Base-by-base conservation (phyloP, 2,888 invertebrate species). In the Tenthredo mesomela region DNA sequence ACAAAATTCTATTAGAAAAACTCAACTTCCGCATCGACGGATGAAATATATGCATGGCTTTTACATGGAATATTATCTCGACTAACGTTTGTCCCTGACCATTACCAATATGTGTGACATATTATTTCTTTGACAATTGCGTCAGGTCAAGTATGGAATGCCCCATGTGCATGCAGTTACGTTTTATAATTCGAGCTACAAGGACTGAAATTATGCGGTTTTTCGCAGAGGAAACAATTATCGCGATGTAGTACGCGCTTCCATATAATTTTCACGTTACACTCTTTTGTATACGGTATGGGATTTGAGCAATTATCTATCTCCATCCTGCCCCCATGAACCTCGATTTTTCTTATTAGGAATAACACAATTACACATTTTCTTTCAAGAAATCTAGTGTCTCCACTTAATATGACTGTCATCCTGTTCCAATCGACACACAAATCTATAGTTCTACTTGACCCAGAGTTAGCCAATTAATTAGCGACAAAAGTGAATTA, bases 401-500 rank as follows among this genome's bases (percentile, higher is more conserved):
- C 37, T 70, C n/a, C 47, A 25, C 47, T 47, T 25, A 47, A 75
- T 47, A 75, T 47, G n/a, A 47, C 75, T 15, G 47, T 80, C 58
- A 65, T 40, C 25, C 29, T 21, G 61, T 80, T 70, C 33, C 37
- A 70, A 37, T 65, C 6, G 40, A 29, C 80, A 33, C 29, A 43
- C 61, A n/a, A 80, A 33, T 58, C n/a, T 61, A 58, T 61, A 58
- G 58, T 61, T 33, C 43, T 40, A 61, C 47, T 80, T 58, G 40
- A 80, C 65, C 21, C 15, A n/a, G 15, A 29, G 18, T 78, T 47
- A 65, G 33, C 9, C 70, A 18, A 70, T 47, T 47, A 3, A 15
- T 33, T 18, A 12, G 6, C 21, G 21, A 40, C 71, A 40, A 43
- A 43, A 43, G 18, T n/a, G 9, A 43, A 71, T 40, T 43, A 71